A percentile compares a stretch with the other conserved stretches of the same genome.
Conservation (phyloP, 2,888 invertebrate species). For the Tanypteryx hageni region DNA sequence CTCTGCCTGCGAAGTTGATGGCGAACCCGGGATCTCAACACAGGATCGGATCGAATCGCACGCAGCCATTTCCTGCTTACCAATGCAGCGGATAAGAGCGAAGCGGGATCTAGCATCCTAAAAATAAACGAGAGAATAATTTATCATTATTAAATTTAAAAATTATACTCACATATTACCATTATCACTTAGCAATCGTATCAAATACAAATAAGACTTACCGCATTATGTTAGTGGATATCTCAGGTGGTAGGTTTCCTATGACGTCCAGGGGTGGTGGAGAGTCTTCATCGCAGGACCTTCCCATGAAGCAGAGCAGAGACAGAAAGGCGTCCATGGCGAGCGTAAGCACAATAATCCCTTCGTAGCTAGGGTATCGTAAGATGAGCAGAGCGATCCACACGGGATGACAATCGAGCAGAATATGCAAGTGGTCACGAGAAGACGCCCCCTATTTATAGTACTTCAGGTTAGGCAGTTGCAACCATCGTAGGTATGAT, state of each 20-base stretch:
- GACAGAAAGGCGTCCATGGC: conserved; percentile 30
- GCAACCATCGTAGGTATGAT: not conserved
- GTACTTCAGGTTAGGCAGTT: not conserved
- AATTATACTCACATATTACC: too few relatives aligned
- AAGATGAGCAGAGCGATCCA: not conserved
- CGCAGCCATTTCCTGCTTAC: conserved; percentile 22
- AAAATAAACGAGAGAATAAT: not conserved
- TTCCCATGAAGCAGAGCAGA: conserved; percentile 35
- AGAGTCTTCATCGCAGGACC: not conserved
- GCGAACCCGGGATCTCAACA: not conserved
- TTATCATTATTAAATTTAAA: too few relatives aligned
- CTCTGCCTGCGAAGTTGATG: not conserved
- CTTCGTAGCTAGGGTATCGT: not conserved
- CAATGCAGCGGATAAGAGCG: conserved; percentile 5
- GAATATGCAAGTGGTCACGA: not conserved
- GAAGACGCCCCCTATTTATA: not conserved
- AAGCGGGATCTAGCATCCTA: conserved; percentile 19
- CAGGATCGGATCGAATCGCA: not conserved
- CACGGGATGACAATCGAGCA: not conserved
- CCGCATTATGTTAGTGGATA: conserved; percentile 18
- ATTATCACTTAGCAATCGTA: too few relatives aligned
- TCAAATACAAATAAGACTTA: too few relatives aligned
- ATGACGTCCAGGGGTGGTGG: not conserved
- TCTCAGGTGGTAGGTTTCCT: conserved; percentile 25
- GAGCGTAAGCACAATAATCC: not conserved